phyloP scores from a whole-genome alignment of 2,797 vertebrate genomes.

The Rhinichthys osculus region DNA sequence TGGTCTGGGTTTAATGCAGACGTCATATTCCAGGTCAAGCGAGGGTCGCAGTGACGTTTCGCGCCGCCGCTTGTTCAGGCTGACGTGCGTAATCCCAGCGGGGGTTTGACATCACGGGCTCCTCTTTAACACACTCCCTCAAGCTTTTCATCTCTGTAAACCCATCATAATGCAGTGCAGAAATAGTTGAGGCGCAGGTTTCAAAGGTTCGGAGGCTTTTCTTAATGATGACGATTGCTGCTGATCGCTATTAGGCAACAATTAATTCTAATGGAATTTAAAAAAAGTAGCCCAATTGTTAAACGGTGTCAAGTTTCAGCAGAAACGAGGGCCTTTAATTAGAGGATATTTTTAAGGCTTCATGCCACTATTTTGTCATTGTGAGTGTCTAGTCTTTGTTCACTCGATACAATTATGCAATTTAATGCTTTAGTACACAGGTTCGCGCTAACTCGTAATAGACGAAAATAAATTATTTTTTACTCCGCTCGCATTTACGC shows the following conservation, averaged over 20 bases:
- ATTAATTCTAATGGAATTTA: neutral
- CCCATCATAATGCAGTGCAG: constrained; percentile 17
- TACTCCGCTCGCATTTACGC: constrained; percentile 38
- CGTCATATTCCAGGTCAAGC: neutral
- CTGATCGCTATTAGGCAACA: constrained; percentile 8
- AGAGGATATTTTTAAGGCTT: constrained; percentile 32
- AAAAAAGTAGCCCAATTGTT: constrained; percentile 35
- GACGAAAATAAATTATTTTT: constrained; percentile 3
- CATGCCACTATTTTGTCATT: constrained; percentile 37
- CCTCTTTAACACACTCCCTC: neutral
- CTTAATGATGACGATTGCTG: constrained; percentile 25
- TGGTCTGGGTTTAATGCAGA: constrained; percentile 4
- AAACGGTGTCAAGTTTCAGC: constrained; percentile 5
- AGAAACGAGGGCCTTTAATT: constrained; percentile 33
- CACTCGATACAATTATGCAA: constrained; percentile 55
- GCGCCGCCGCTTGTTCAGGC: constrained; percentile 4
- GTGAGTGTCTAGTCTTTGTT: constrained; percentile 39
- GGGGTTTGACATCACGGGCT: neutral
- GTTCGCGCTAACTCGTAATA: constrained; percentile 29
- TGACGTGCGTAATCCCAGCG: constrained; percentile 11
- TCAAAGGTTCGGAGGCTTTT: constrained; percentile 13
- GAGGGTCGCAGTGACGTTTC: neutral
- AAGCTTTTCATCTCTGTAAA: constrained; percentile 3
- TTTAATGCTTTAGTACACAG: constrained; percentile 48
- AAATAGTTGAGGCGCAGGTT: neutral